A percentile compares a stretch with the other conserved stretches of the same genome.
Evolutionary conservation across 2,797 vertebrate species (phyloP).

Genomic region (Macropus fuliginosus): DNA sequence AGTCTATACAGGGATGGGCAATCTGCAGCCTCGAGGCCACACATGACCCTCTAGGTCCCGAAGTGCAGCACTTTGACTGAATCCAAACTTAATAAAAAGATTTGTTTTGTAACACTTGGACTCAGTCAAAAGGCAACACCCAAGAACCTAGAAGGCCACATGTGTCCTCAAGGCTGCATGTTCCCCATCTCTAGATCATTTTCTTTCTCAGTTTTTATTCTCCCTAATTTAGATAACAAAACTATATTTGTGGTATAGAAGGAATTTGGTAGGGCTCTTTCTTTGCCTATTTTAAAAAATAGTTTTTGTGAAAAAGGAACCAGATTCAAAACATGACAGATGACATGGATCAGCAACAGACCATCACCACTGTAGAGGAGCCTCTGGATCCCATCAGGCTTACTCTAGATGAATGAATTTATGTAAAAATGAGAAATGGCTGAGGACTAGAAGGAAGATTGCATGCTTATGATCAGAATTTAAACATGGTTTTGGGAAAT

Average conservation of each 20-base stretch:
- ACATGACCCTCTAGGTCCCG: too few relatives aligned
- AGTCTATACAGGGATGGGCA: background rate
- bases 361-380: background rate
- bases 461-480: too few relatives aligned
- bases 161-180: too few relatives aligned
- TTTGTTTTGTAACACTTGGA: too few relatives aligned
- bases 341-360: background rate
- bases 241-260: background rate
- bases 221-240: background rate
- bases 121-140: too few relatives aligned
- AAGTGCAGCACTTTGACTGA: too few relatives aligned
- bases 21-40: too few relatives aligned
- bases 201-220: background rate
- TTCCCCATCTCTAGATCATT: background rate
- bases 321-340: background rate
- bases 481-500: too few relatives aligned
- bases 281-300: background rate
- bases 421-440: background rate
- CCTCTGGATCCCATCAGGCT: background rate
- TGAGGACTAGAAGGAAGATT: too few relatives aligned
- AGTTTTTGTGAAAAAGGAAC: background rate
- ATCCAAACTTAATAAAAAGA: too few relatives aligned
- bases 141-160: too few relatives aligned
- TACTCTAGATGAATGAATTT: background rate
- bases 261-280: background rate